Base-by-base conservation (phyloP, 2,113 vertebrate species). In the Elgaria multicarinata region DNA sequence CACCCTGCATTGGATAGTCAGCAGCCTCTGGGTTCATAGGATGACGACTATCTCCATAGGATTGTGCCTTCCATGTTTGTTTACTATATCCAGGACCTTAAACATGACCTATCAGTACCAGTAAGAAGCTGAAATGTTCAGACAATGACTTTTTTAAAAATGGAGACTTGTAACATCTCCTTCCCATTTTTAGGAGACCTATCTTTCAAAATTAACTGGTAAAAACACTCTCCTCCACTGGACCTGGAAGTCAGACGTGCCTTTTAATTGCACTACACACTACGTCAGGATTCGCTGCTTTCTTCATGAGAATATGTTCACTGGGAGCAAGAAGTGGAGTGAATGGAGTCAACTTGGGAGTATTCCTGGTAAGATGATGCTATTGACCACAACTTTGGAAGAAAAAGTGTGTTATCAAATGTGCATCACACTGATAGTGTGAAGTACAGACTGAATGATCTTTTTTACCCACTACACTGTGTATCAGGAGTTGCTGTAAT, bases 231-330 rank as follows among this genome's bases (percentile, higher is more conserved):
- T 95, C 67, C 96, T 94, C 83, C 95, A 93, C 58, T 98, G 97
- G 97, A 96, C 86, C 12, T 98, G 97, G 97, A 95, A 90, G 53
- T 97, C 97, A 24, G 96, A 97, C 87, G 84, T 97, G 80, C 96
- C 97, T 66, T 93, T 98, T 92, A 95, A 97, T 24, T 98, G 97
- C 58, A 93, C 95, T 13, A 90, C 91, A 0, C 97, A 98, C 44
- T 96, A 93, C 20, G 95, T 96, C 87, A 93, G 90, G 46, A 95
- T 98, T 86, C 93, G 97, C 36, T 94, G 82, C 89, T 96, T 94
- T 0, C 26, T 97, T 42, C 95, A 97, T 6, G 83, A 72, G 46
- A 89, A 85, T n/a, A 53, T 80, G 1, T 97, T 97, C 90, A 62
- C 42, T 76, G 97, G 97, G 72, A 92, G 2, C 66, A 97, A 93